These are phyloP conservation scores for Uloborus diversus DNA, from an alignment of 1,140 invertebrate species.

Conservation along the genomic window DNA sequence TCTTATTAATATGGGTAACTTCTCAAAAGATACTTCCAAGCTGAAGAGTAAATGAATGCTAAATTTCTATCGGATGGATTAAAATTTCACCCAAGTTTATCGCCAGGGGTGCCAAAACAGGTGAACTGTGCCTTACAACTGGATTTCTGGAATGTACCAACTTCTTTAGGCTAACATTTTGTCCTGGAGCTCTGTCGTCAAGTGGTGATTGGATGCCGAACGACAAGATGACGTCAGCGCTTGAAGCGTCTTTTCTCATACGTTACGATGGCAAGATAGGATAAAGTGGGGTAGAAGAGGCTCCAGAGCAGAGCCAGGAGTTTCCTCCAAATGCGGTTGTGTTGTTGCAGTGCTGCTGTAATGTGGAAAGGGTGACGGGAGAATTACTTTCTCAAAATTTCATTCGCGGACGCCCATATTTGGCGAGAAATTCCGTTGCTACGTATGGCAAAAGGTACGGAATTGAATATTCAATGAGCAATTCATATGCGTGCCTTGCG, in stretches of 20 bases:
- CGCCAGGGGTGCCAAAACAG: conserved; percentile 31
- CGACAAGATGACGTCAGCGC: conserved; percentile 34
- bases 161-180: conserved; percentile 46
- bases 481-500: too few relatives aligned
- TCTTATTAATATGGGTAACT: too few relatives aligned
- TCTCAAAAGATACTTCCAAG: too few relatives aligned
- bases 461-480: neutral
- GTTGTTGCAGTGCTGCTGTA: conserved; percentile 39
- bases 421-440: conserved; percentile 21
- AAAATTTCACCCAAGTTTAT: too few relatives aligned
- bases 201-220: conserved; percentile 50
- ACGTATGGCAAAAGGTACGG: neutral
- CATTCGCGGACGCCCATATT: neutral
- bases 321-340: conserved; percentile 20
- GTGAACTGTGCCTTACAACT: conserved; percentile 38
- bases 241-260: conserved; percentile 29
- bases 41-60: too few relatives aligned
- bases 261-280: conserved; percentile 10
- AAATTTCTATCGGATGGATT: too few relatives aligned
- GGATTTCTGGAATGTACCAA: conserved; percentile 5
- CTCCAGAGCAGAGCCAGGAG: neutral
- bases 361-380: conserved; percentile 22
- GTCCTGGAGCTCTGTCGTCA: conserved; percentile 27
- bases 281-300: neutral
- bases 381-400: conserved; percentile 45